Conservation (phyloP, 1,140 invertebrate species). For the Drosophila kurseongensis region DNA sequence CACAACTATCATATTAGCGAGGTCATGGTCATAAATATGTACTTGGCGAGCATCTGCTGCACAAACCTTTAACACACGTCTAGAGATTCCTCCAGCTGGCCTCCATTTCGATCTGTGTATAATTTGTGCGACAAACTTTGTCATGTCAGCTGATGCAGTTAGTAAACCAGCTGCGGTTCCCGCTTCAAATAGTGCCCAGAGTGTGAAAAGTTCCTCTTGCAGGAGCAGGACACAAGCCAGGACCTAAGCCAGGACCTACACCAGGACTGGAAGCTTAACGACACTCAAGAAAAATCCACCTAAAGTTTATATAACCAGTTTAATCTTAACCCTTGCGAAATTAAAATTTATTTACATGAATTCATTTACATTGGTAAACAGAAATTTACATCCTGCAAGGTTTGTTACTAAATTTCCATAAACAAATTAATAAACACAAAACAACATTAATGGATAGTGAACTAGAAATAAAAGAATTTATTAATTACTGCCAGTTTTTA, state of each 20-base stretch:
- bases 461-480: too few species aligned
- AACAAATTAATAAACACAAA: too few species aligned
- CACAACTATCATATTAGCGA: slow-evolving; percentile 15
- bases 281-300: neutral
- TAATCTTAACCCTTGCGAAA: too few species aligned
- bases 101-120: slow-evolving; percentile 46
- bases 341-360: too few species aligned
- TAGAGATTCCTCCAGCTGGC: slow-evolving; percentile 12
- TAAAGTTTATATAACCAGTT: too few species aligned
- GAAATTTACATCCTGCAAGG: too few species aligned
- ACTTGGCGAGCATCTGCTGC: slow-evolving; percentile 19
- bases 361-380: too few species aligned
- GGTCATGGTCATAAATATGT: slow-evolving; percentile 41
- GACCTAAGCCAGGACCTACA: slow-evolving; percentile 5
- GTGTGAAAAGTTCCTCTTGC: slow-evolving; percentile 19
- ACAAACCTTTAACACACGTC: slow-evolving; percentile 16
- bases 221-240: slow-evolving; percentile 9
- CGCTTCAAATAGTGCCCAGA: slow-evolving; percentile 19
- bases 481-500: too few species aligned
- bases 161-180: slow-evolving; percentile 27
- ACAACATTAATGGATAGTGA: too few species aligned
- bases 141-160: slow-evolving; percentile 64
- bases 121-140: slow-evolving; percentile 68
- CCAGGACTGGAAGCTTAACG: neutral
- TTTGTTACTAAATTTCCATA: too few species aligned